Conservation (phyloP, 2,888 invertebrate species). For the Brachyopa scutellaris region DNA sequence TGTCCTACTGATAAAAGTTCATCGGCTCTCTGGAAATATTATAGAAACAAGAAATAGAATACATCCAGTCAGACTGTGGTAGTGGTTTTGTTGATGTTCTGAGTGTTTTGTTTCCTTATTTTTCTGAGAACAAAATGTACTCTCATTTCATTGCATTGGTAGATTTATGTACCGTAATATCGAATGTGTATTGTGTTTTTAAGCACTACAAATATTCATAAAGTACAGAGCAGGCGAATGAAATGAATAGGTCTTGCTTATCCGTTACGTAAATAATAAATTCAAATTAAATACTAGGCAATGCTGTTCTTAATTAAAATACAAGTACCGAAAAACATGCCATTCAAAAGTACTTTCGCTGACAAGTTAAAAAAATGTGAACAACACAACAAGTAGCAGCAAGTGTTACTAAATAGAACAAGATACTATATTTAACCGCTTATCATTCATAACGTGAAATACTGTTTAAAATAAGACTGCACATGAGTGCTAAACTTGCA, state of each 20-base stretch:
- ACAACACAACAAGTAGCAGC: slow-evolving; percentile 17
- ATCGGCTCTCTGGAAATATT: slow-evolving; percentile 15
- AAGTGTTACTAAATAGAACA: slow-evolving; percentile 51
- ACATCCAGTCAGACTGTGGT: too few relatives aligned
- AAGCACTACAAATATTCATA: too few relatives aligned
- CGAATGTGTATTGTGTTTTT: background rate
- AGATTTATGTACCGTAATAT: background rate
- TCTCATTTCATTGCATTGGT: background rate
- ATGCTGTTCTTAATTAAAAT: too few relatives aligned
- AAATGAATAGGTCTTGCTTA: slow-evolving; percentile 3
- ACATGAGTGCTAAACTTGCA: too few relatives aligned
- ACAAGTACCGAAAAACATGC: too few relatives aligned
- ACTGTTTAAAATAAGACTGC: too few relatives aligned
- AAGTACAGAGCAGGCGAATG: background rate
- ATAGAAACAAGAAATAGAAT: too few relatives aligned
- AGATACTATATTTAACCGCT: slow-evolving; percentile 32
- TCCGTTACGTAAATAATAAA: background rate
- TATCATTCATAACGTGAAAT: too few relatives aligned
- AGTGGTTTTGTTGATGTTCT: slow-evolving; percentile 8
- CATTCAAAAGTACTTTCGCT: too few relatives aligned
- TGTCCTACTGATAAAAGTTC: slow-evolving; percentile 25
- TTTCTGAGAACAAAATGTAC: background rate
- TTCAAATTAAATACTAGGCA: too few relatives aligned
- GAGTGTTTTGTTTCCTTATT: background rate
- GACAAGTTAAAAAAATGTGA: background rate